A percentile compares a stretch with the other conserved stretches of the same genome.
phyloP scores from a whole-genome alignment of 1,140 invertebrate species.

The Philaenus spumarius region DNA sequence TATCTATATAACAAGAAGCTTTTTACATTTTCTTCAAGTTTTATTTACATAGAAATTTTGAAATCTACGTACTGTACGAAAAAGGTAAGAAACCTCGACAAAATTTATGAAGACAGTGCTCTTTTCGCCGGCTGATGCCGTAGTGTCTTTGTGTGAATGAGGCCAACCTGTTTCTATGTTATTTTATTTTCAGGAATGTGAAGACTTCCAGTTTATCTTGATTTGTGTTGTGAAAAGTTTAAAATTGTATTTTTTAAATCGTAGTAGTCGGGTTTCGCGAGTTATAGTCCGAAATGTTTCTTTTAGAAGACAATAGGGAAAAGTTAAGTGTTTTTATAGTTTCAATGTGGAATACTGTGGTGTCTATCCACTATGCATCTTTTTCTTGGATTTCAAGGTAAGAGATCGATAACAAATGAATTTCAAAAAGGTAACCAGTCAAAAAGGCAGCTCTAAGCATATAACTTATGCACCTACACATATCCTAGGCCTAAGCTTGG shows the following conservation, averaged over 20 bases:
- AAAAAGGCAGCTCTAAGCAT: slow-evolving; percentile 6
- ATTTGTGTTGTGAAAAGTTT: slow-evolving; percentile 18
- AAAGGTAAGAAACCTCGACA: slow-evolving; percentile 20
- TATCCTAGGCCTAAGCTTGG: background rate
- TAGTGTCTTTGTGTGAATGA: slow-evolving; percentile 7
- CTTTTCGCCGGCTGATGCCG: slow-evolving; percentile 3
- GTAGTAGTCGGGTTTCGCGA: slow-evolving; percentile 7
- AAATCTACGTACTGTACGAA: background rate
- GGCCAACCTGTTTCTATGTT: slow-evolving; percentile 14
- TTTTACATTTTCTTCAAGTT: too few species aligned
- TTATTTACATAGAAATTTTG: too few species aligned
- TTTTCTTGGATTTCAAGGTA: slow-evolving; percentile 18
- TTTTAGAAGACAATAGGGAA: slow-evolving; percentile 15
- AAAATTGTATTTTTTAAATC: slow-evolving; percentile 15
- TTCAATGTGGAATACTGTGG: slow-evolving; percentile 7
- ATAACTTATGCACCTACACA: background rate
- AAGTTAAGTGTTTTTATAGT: slow-evolving; percentile 6
- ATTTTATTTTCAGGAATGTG: slow-evolving; percentile 17
- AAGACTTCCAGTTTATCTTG: slow-evolving; percentile 14
- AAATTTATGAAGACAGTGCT: slow-evolving; percentile 13
- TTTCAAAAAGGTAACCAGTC: background rate
- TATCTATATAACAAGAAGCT: too few species aligned
- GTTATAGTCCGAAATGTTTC: slow-evolving; percentile 17
- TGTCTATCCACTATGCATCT: slow-evolving; percentile 13
- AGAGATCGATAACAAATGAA: slow-evolving; percentile 3